phyloP scores from a whole-genome alignment of 2,797 vertebrate genomes.

The Hipposideros larvatus region DNA sequence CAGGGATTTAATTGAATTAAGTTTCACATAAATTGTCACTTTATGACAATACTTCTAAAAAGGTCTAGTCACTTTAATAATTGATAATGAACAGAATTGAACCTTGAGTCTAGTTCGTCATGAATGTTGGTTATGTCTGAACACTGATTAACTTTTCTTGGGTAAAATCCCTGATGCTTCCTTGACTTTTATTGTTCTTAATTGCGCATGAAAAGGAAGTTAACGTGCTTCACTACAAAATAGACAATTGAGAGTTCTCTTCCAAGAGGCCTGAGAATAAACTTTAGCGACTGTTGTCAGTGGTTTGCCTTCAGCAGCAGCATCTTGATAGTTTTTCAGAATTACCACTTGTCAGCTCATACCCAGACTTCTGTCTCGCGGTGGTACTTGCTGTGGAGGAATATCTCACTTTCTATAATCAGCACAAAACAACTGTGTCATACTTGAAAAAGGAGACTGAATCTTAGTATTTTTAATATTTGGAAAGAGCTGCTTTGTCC shows the following conservation, averaged over 20 bases:
- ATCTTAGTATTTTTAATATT: neutral
- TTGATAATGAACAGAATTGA: neutral
- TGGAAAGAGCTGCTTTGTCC: neutral
- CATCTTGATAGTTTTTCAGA: neutral
- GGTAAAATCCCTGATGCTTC: neutral
- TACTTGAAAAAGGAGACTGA: neutral
- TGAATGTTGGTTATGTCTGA: neutral
- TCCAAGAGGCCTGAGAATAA: neutral
- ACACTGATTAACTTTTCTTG: neutral
- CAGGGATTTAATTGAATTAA: neutral
- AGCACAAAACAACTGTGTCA: neutral
- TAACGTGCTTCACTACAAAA: neutral
- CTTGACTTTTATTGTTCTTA: conserved; percentile 18
- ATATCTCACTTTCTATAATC: neutral
- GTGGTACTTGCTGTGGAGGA: neutral
- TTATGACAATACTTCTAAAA: neutral
- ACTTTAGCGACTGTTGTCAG: neutral
- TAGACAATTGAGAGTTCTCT: neutral
- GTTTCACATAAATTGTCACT: conserved; percentile 9
- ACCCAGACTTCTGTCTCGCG: neutral
- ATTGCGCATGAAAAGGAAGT: neutral
- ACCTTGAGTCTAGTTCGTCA: neutral
- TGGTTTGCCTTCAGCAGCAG: neutral
- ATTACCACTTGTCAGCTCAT: neutral
- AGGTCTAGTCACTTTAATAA: neutral